Evolutionary conservation across 2,113 vertebrate species (phyloP).

Genomic region (Tragelaphus buxtoni): DNA sequence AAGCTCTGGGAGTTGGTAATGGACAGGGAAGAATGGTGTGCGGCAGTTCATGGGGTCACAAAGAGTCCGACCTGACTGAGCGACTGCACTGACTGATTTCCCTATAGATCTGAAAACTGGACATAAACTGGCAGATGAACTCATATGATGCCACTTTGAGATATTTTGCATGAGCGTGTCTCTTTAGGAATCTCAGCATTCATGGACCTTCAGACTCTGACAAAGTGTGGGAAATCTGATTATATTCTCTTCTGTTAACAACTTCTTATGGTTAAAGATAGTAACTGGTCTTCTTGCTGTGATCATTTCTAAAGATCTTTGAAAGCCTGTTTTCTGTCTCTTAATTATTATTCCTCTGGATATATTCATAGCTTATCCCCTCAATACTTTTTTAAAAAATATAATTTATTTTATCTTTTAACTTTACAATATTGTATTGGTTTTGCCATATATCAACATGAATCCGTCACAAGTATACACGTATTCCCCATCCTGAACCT

Average conservation of each 20-base stretch:
- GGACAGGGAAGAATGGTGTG: fast-evolving
- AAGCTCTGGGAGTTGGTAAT: not conserved
- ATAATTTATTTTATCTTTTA: no score
- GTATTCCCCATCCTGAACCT: no score
- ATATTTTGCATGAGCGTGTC: not conserved
- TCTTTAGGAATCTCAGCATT: not conserved
- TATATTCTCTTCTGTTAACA: not conserved
- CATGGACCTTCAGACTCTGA: not conserved
- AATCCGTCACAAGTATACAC: no score
- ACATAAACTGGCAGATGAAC: not conserved
- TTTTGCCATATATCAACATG: no score
- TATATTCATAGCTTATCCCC: not conserved
- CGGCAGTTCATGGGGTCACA: not conserved
- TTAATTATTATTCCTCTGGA: not conserved
- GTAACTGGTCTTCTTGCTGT: not conserved
- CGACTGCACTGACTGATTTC: fast-evolving
- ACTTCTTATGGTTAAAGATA: not conserved
- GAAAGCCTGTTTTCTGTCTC: not conserved
- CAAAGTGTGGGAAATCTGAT: not conserved
- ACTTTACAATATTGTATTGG: no score
- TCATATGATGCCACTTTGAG: not conserved
- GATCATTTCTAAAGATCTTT: not conserved
- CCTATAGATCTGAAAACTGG: not conserved
- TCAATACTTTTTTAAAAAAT: not conserved
- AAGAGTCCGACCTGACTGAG: fast-evolving